Evolutionary conservation across 92 coral and sea anemone species (phyloP).

Genomic region (Umimayanthus chanpuru): DNA sequence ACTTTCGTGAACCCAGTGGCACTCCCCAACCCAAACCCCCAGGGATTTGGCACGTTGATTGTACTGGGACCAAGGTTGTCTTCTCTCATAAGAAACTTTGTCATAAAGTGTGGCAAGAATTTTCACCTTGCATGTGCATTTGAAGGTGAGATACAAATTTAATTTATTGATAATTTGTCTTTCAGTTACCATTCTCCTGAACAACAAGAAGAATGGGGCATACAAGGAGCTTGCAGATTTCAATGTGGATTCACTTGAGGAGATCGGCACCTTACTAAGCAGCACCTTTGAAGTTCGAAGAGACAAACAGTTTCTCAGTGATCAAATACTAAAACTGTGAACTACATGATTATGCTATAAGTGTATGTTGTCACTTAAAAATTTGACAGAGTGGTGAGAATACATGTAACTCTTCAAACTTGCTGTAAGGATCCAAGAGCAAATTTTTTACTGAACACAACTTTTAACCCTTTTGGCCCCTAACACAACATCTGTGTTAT

Average conservation of each 20-base stretch:
- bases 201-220: slow-evolving; percentile 72
- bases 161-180: slow-evolving; percentile 25
- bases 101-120: neutral
- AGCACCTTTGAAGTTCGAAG: slow-evolving; percentile 30
- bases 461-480: no score
- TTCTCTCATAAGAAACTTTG: no score
- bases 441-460: no score
- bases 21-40: no score
- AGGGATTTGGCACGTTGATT: no score
- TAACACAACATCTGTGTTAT: no score
- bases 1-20: no score
- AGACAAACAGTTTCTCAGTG: slow-evolving; percentile 4
- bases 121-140: neutral
- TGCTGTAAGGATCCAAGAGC: no score
- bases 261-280: slow-evolving; percentile 56
- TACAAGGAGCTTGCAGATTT: slow-evolving; percentile 80
- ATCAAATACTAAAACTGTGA: neutral
- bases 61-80: no score
- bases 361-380: no score
- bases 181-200: slow-evolving; percentile 80
- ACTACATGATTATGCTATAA: neutral
- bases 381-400: no score
- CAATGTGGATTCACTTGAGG: slow-evolving; percentile 84
- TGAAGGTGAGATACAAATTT: neutral
- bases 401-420: no score